Evolutionary conservation across 2,113 vertebrate genomes (phyloP), one percentile per base, ranked within the genome.

Genomic region (Odobenus rosmarus): DNA sequence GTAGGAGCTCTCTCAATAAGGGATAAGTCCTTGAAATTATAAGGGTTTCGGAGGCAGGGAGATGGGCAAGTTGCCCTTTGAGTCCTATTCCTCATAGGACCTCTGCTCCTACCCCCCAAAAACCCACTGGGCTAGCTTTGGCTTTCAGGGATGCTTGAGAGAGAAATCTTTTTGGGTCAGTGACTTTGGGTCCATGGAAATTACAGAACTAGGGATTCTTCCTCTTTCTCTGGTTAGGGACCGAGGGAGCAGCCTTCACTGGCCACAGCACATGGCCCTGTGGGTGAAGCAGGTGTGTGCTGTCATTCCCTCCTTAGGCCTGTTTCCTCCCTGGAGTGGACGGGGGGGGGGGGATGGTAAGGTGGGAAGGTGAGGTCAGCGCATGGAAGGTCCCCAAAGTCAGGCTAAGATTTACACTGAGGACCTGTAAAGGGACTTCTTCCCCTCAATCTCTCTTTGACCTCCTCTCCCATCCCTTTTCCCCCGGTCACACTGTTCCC

Each of bases 271-370:
- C 14, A 26, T 0, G 6, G 18, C 1, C 39, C 21, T 4, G 18
- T 15, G 61, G 51, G 36, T 33, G 71, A 16, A 7, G 5, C 11
- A 3, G 24, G 15, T 21, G 33, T 3, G n/a, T 1, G 26, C 2
- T 5, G 16, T 31, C n/a, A 3, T 76, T 51, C 28, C 31, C 79
- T 46, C 26, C 55, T 49, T 21, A 49, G 57, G 14, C 39, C 4
- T 0, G 14, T 14, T 18, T 55, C 14, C 61, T 39, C 59, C 21
- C 42, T 3, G 39, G 33, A 51, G 33, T 42, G 80, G 67, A 72
- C 21, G 1, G 0, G 3, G 59, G 1, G 0, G 3, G 59, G 74
- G 19, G 24, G 3, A 33, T 9, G 0, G 28, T 14, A 13, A 69
- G 39, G 13, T 11, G 72, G 74, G 76, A 23, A 21, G 21, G 33